phyloP scores from a whole-genome alignment of 2,888 invertebrate genomes.

The Hyposoter dolosus region DNA sequence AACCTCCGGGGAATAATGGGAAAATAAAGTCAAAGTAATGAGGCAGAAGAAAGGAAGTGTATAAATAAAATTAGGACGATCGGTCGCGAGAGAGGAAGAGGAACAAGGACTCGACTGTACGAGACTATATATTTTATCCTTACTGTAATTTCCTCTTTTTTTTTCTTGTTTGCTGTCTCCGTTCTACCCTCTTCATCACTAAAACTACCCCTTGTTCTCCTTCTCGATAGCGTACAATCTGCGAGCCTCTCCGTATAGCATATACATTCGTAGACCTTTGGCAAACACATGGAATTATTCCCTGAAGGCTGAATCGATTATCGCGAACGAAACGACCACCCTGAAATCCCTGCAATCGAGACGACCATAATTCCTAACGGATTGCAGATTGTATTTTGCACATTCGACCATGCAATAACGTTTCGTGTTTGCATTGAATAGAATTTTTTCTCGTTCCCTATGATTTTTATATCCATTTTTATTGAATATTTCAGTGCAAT shows the following conservation, averaged over 20 bases:
- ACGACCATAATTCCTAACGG: conserved; percentile 25
- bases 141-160: not conserved
- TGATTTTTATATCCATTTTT: conserved; percentile 11
- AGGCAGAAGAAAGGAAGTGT: conserved; percentile 62
- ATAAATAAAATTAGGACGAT: conserved; percentile 65
- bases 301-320: conserved; percentile 58
- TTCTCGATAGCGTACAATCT: conserved; percentile 23
- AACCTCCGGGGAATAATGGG: conserved; percentile 41
- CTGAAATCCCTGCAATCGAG: conserved; percentile 33
- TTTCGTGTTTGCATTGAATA: not conserved
- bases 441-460: not conserved
- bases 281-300: conserved; percentile 67
- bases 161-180: conserved; percentile 14
- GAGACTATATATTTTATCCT: conserved; percentile 42
- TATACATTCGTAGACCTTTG: conserved; percentile 40
- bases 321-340: conserved; percentile 41
- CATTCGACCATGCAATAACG: not conserved
- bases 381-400: conserved; percentile 31
- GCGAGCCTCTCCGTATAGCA: conserved; percentile 9
- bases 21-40: conserved; percentile 67
- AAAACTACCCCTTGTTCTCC: conserved; percentile 30
- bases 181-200: conserved; percentile 9
- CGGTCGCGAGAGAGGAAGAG: not conserved
- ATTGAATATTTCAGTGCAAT: not conserved
- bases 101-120: conserved; percentile 7